Conservation (phyloP, 1,140 invertebrate genomes). For the Trichoplusia ni region DNA sequence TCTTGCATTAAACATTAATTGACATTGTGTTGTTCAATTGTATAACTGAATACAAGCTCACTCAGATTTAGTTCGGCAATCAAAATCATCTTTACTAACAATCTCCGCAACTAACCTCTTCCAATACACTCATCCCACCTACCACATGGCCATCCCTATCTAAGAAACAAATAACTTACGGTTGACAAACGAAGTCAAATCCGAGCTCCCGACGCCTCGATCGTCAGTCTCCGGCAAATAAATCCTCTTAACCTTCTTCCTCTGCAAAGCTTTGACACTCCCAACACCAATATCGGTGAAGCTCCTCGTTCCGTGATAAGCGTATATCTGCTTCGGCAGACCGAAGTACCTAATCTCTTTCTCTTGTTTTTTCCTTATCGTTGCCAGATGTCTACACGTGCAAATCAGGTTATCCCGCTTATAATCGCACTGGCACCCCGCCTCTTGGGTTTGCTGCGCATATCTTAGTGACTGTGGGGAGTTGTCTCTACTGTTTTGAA, state of each 20-base stretch:
- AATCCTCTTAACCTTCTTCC: conserved; percentile 49
- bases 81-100: too few relatives aligned
- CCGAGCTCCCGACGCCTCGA: conserved; percentile 51
- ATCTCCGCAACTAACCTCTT: too few relatives aligned
- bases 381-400: conserved; percentile 44
- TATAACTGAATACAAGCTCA: too few relatives aligned
- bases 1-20: too few relatives aligned
- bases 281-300: conserved; percentile 55
- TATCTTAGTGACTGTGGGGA: not conserved
- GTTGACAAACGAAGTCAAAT: conserved; percentile 36
- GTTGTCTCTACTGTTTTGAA: not conserved
- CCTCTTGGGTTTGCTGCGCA: conserved; percentile 34
- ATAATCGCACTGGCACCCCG: conserved; percentile 50
- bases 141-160: too few relatives aligned
- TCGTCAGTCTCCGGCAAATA: conserved; percentile 60
- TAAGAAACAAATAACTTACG: conserved; percentile 42
- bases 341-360: conserved; percentile 42
- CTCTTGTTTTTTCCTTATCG: conserved; percentile 28
- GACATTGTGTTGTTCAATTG: too few relatives aligned
- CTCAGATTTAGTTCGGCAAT: too few relatives aligned
- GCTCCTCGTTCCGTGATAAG: conserved; percentile 45
- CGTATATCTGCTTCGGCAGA: conserved; percentile 42
- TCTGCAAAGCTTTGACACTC: conserved; percentile 48
- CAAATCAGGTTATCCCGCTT: conserved; percentile 47
- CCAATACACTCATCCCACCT: too few relatives aligned